These are phyloP conservation scores for Eutrigla gurnardus DNA, from an alignment of 2,797 vertebrate species.

Conservation along the genomic window DNA sequence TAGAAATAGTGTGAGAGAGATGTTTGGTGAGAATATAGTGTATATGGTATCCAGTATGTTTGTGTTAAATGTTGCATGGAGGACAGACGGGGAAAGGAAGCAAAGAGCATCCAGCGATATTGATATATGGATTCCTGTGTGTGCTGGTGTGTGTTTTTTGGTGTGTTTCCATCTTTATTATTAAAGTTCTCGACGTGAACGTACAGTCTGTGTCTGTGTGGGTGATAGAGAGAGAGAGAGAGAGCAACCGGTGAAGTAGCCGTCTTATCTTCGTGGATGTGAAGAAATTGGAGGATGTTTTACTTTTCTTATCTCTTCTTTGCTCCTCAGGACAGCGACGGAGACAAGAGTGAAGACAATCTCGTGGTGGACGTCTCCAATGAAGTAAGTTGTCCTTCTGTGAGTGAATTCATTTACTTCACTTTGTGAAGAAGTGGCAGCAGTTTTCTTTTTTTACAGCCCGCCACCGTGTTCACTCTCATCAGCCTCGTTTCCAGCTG, in stretches of 20 bases:
- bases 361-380: constrained; percentile 90
- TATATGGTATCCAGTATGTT: constrained; percentile 27
- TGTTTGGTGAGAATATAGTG: constrained; percentile 37
- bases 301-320: neutral
- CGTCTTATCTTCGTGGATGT: neutral
- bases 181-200: constrained; percentile 47
- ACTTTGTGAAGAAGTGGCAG: too few relatives aligned
- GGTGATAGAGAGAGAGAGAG: neutral
- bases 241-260: neutral
- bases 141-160: constrained; percentile 22
- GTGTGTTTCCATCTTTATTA: constrained; percentile 42
- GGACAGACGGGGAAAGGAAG: constrained; percentile 45
- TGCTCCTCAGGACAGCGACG: constrained; percentile 87
- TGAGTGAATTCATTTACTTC: too few relatives aligned
- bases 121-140: constrained; percentile 64
- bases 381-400: constrained; percentile 81
- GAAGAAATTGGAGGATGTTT: constrained; percentile 14
- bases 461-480: too few relatives aligned
- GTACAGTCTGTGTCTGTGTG: neutral
- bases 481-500: too few relatives aligned
- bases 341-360: constrained; percentile 91
- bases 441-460: too few relatives aligned
- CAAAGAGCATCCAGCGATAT: constrained; percentile 52
- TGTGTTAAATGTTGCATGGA: constrained; percentile 63
- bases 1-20: constrained; percentile 19